phyloP scores from a whole-genome alignment of 2,888 invertebrate genomes.

The Zele albiditarsus region DNA sequence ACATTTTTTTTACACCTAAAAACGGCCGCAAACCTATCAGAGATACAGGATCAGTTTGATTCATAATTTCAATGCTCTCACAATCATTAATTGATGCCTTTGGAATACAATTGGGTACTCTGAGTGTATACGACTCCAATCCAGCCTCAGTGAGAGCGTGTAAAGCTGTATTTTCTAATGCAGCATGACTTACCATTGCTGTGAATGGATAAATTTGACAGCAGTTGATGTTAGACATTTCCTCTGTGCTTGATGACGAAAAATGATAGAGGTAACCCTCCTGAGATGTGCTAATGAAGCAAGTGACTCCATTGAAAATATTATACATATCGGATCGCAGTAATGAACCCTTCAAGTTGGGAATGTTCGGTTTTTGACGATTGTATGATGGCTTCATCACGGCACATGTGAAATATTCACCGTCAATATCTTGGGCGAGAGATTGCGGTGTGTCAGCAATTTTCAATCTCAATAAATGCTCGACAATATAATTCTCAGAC shows the following conservation, averaged over 20 bases:
- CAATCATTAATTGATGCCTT: slow-evolving; percentile 74
- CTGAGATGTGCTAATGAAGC: slow-evolving; percentile 79
- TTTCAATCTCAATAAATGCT: slow-evolving; percentile 74
- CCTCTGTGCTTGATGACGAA: slow-evolving; percentile 61
- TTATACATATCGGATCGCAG: slow-evolving; percentile 76
- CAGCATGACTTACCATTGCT: slow-evolving; percentile 79
- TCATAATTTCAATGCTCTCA: slow-evolving; percentile 73
- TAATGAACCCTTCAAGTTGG: slow-evolving; percentile 65
- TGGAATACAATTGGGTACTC: slow-evolving; percentile 76
- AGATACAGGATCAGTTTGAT: slow-evolving; percentile 78
- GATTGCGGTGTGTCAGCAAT: slow-evolving; percentile 70
- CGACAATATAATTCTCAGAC: slow-evolving; percentile 72
- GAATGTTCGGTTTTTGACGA: slow-evolving; percentile 60
- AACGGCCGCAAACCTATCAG: slow-evolving; percentile 81
- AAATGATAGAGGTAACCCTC: slow-evolving; percentile 85
- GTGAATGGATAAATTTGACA: slow-evolving; percentile 80
- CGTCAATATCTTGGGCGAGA: slow-evolving; percentile 69
- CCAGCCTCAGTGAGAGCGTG: slow-evolving; percentile 85
- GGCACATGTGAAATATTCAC: slow-evolving; percentile 75
- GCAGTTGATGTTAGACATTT: slow-evolving; percentile 56
- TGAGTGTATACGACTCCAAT: slow-evolving; percentile 82
- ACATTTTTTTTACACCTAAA: slow-evolving; percentile 76
- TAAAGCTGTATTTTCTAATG: slow-evolving; percentile 80
- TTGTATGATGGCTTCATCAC: slow-evolving; percentile 73
- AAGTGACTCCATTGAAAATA: slow-evolving; percentile 77